A percentile compares a stretch with the other conserved stretches of the same genome.
Evolutionary conservation across 2,888 invertebrate species (phyloP).

Genomic region (Stomorhina lunata): DNA sequence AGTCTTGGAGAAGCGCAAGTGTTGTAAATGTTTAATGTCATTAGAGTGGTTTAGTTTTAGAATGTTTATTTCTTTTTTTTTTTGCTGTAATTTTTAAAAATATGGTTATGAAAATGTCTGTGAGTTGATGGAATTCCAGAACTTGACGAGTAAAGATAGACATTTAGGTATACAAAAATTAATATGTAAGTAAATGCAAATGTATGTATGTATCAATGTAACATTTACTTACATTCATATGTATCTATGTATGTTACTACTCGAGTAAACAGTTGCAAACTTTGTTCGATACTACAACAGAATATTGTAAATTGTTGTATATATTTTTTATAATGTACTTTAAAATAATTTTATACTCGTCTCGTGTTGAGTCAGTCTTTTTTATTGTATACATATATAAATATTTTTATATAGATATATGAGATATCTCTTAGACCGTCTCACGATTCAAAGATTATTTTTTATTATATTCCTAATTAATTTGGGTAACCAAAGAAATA

Average conservation of each 20-base stretch:
- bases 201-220: too few species aligned
- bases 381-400: conserved; percentile 2
- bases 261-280: conserved; percentile 2
- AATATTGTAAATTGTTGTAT: neutral
- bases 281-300: neutral
- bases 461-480: too few species aligned
- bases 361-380: conserved; percentile 34
- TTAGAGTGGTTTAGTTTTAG: conserved; percentile 52
- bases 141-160: neutral
- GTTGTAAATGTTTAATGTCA: conserved; percentile 69
- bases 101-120: conserved; percentile 25
- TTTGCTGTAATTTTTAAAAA: conserved; percentile 10
- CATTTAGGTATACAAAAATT: neutral
- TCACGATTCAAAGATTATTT: too few species aligned
- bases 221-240: too few species aligned
- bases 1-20: conserved; percentile 59
- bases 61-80: conserved; percentile 5
- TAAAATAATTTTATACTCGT: conserved; percentile 55
- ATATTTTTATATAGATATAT: neutral
- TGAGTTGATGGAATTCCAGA: too few species aligned
- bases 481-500: too few species aligned
- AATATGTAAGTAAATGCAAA: too few species aligned
- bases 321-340: conserved; percentile 27
- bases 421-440: neutral
- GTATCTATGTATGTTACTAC: too few species aligned